These are phyloP conservation scores for Poecilobothrus nobilitatus DNA, from an alignment of 2,888 invertebrate species.

Conservation along the genomic window DNA sequence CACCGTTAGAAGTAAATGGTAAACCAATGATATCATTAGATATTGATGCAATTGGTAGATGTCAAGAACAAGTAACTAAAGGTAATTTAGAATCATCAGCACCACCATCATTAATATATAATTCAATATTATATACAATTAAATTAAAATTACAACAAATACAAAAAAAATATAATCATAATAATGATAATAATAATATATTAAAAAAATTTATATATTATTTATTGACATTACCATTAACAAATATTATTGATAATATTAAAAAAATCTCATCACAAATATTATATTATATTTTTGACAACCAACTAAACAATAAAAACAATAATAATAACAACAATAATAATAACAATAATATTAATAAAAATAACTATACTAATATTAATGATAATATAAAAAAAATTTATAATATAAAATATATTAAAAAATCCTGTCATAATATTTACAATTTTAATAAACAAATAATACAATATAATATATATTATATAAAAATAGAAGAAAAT, in stretches of 20 bases:
- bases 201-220: not conserved
- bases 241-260: slow-evolving; percentile 2
- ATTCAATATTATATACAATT: not conserved
- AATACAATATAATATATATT: no score
- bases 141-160: not conserved
- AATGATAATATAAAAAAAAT: not conserved
- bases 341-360: not conserved
- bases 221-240: not conserved
- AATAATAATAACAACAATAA: not conserved
- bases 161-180: no score
- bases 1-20: slow-evolving; percentile 74
- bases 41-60: slow-evolving; percentile 56
- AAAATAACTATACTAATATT: not conserved
- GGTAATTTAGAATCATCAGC: slow-evolving; percentile 54
- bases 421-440: not conserved
- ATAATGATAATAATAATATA: no score
- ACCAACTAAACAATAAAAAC: no score
- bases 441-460: not conserved
- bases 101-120: not conserved
- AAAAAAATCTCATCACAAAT: not conserved
- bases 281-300: no score
- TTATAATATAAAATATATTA: not conserved
- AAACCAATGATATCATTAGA: slow-evolving; percentile 62
- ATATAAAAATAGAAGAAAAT: not conserved
- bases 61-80: slow-evolving; percentile 58